Evolutionary conservation across 2,797 vertebrate genomes (phyloP).

Genomic region (Manis javanica): DNA sequence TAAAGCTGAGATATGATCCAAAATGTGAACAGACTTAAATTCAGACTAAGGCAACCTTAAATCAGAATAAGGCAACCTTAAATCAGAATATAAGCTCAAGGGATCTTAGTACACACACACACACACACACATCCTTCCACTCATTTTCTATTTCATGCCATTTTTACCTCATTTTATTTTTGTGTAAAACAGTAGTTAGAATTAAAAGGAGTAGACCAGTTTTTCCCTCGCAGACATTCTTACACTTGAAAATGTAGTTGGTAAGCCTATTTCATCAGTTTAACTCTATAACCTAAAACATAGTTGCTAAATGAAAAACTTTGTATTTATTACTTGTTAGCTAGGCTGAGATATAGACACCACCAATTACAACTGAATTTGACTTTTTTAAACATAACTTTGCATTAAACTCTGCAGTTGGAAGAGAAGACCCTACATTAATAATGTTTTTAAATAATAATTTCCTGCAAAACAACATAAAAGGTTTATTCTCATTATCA

Average conservation of each 20-base stretch:
- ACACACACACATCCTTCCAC: not conserved
- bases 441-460: not conserved
- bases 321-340: not conserved
- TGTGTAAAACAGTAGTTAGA: not conserved
- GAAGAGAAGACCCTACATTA: not conserved
- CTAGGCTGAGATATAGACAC: not conserved
- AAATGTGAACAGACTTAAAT: conserved; percentile 61
- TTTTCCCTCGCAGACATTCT: not conserved
- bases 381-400: conserved; percentile 13
- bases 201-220: not conserved
- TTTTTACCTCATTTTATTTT: conserved; percentile 21
- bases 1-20: not conserved
- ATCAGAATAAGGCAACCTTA: not conserved
- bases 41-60: conserved; percentile 3
- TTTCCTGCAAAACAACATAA: not conserved
- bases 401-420: not conserved
- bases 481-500: not conserved
- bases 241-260: conserved; percentile 15
- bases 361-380: not conserved
- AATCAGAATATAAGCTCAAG: conserved; percentile 24
- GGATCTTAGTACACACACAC: not conserved
- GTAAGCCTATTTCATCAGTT: conserved; percentile 43
- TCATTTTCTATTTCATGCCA: conserved; percentile 17
- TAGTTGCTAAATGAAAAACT: conserved; percentile 22
- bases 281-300: not conserved